Conservation (phyloP, 2,113 vertebrate genomes). For the Lycaon pictus region DNA sequence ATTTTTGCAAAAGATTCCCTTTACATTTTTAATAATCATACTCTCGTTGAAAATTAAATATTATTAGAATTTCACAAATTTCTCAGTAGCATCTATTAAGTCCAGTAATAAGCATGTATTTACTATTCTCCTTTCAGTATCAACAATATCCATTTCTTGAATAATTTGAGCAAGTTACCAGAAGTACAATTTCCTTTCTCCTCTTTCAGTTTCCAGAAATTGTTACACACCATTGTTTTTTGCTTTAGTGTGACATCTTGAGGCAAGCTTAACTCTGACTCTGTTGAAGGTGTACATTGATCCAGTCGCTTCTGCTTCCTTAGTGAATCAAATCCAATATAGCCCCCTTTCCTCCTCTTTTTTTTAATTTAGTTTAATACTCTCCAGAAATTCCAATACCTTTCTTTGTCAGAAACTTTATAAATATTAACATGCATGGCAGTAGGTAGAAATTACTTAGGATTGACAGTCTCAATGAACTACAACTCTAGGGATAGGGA, state of each 20-base stretch:
- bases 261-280: constrained; percentile 64
- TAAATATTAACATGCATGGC: neutral
- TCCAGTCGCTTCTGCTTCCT: constrained; percentile 59
- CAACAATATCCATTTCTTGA: constrained; percentile 4
- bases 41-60: neutral
- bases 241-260: constrained; percentile 58
- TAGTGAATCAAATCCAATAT: constrained; percentile 61
- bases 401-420: constrained; percentile 28
- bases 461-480: neutral
- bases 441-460: neutral
- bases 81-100: neutral
- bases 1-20: neutral
- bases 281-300: constrained; percentile 60
- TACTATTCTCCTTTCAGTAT: neutral
- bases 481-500: neutral
- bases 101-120: neutral
- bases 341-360: neutral
- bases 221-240: constrained; percentile 64
- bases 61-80: neutral
- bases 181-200: constrained; percentile 52
- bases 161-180: neutral
- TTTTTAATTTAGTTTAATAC: constrained; percentile 65
- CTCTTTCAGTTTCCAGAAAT: constrained; percentile 64
- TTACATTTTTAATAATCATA: neutral
- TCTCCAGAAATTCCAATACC: constrained; percentile 43